phyloP scores from a whole-genome alignment of 2,888 invertebrate genomes.

The Philhelius pedissequus region DNA sequence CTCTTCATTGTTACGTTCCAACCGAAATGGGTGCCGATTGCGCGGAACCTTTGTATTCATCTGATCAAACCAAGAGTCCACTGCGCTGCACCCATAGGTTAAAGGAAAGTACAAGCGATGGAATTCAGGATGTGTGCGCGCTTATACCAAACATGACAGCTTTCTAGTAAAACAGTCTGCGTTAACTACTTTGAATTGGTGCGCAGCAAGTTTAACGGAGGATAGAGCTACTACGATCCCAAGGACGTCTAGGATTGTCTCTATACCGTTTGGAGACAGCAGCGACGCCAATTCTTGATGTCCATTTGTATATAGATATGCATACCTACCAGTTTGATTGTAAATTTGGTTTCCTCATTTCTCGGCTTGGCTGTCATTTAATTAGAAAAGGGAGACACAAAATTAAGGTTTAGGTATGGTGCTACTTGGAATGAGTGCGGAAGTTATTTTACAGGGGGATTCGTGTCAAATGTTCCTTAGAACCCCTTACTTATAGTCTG shows the following conservation, averaged over 20 bases:
- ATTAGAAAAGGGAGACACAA: background rate
- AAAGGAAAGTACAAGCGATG: background rate
- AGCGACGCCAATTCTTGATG: conserved; percentile 42
- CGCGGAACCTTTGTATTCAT: conserved; percentile 58
- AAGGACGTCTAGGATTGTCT: conserved; percentile 23
- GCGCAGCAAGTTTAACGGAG: background rate
- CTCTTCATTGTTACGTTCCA: conserved; percentile 46
- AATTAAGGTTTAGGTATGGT: no score
- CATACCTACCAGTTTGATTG: conserved; percentile 27
- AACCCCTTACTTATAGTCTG: no score
- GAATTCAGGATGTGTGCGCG: background rate
- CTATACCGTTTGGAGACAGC: background rate
- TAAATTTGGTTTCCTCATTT: conserved; percentile 10
- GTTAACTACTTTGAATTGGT: conserved; percentile 42
- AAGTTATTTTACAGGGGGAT: no score
- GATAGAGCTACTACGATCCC: background rate
- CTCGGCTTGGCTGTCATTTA: background rate
- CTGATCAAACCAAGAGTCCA: background rate
- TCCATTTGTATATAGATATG: conserved; percentile 67
- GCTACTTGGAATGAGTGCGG: no score
- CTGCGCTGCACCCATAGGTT: conserved; percentile 2
- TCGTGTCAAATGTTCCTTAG: no score
- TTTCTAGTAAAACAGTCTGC: conserved; percentile 24
- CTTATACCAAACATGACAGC: conserved; percentile 63
- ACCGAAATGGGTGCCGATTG: conserved; percentile 63